These are phyloP conservation scores for Bombyx huttoni DNA, from an alignment of 2,888 invertebrate species.

Conservation along the genomic window DNA sequence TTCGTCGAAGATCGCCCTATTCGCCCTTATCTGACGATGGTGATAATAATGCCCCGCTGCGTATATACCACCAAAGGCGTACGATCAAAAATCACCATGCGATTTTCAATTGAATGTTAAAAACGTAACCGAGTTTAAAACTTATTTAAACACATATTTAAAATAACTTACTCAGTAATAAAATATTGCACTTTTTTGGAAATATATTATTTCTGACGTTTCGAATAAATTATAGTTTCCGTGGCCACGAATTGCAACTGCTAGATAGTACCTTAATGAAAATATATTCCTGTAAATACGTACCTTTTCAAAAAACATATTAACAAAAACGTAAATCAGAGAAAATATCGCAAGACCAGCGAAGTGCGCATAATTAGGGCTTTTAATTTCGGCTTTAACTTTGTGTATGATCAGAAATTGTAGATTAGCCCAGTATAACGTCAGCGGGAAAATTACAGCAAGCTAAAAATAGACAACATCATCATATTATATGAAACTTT, in stretches of 20 bases:
- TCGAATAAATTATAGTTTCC: not conserved
- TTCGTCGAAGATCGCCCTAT: too few relatives aligned
- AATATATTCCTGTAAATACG: not conserved
- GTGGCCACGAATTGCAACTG: too few relatives aligned
- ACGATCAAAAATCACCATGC: too few relatives aligned
- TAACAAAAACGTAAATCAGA: slow-evolving; percentile 1
- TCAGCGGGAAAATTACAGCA: slow-evolving; percentile 1
- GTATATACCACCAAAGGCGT: too few relatives aligned
- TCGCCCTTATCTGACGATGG: too few relatives aligned
- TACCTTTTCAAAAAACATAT: slow-evolving; percentile 1
- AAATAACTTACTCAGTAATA: too few relatives aligned
- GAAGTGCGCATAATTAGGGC: not conserved
- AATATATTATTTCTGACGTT: not conserved
- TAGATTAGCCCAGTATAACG: slow-evolving; percentile 8
- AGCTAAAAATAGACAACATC: not conserved
- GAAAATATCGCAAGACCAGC: slow-evolving; percentile 8
- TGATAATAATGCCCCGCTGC: too few relatives aligned
- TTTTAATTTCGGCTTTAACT: not conserved
- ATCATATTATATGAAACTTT: not conserved
- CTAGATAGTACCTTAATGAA: not conserved
- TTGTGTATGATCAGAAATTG: slow-evolving; percentile 19
- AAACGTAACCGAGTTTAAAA: too few relatives aligned
- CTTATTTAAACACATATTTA: too few relatives aligned
- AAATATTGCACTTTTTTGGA: too few relatives aligned
- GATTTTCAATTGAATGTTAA: too few relatives aligned